Base-by-base conservation (phyloP, 2,797 vertebrate genomes). In the Tolypeutes matacus region DNA sequence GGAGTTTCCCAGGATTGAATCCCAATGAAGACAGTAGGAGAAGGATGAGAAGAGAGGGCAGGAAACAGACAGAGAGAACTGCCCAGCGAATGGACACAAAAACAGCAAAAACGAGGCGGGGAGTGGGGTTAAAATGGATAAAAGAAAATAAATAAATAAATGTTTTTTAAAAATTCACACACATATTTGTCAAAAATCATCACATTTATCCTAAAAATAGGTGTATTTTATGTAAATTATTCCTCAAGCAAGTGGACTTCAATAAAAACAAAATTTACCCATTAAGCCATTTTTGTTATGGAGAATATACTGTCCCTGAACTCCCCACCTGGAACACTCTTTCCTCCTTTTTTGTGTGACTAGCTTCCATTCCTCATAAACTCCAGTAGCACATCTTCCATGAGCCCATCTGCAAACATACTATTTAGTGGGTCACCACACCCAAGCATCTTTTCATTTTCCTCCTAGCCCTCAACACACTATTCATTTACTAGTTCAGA, bases 291-390 rank as follows among this genome's bases (percentile, higher is more conserved):
- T n/a, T 80, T 53, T 49, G 62, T 49, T 3, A 1, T 10, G 25
- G 31, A 3, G 10, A 56, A 29, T 23, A 34, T 82, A 29, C 5
- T 42, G 27, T 29, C 3, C 9, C 7, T 2, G 5, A 0, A 0
- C 5, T 15, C 58, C 15, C 65, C 49, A 36, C 4, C 18, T 4
- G 0, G n/a, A 51, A 53, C 31, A 3, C 3, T 62, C 5, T 6
- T 53, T 39, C 20, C 3, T 62, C 21, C 17, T 76, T 7, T 31
- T 91, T 75, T 75, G 12, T n/a, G 4, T 75, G 25, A 4, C 21
- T 46, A 7, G 7, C 29, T 62, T 7, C 31, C 13, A 73, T 64
- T 2, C 62, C 11, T 13, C 27, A 39, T 27, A 42, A 14, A 3
- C 39, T 73, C 39, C 39, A 42, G 14, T 15, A 27, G 9, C 25